Evolutionary conservation across 2,888 invertebrate species (phyloP), one percentile per base, ranked within the genome.

Genomic region (Lumbricus terrestris): DNA sequence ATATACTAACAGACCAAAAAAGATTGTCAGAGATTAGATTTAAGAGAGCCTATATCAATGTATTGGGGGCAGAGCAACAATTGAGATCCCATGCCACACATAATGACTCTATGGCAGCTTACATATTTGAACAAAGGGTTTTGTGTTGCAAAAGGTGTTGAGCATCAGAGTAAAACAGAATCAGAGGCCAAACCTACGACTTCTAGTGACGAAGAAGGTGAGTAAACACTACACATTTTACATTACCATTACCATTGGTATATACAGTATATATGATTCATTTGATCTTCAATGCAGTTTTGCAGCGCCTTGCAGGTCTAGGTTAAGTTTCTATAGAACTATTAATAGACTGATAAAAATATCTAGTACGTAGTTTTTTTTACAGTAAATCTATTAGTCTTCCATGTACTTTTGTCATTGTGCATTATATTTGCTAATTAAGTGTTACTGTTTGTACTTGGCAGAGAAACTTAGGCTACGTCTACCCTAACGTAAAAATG

Each of bases 221-320:
- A 1, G 69, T n/a, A 69, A 69, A 69, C n/a, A n/a, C 29, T 8
- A 69, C 69, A 3, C 29, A 54, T 4, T 54, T 23, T 29, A 13
- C 0, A 3, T 3, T n/a, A 0, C 29, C 8, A n/a, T n/a, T n/a
- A n/a, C 5, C 11, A 23, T 3, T 3, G 8, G 29, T n/a, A n/a
- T n/a, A n/a, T n/a, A n/a, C n/a, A n/a, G n/a, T n/a, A n/a, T n/a
- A n/a, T n/a, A n/a, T 29, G 29, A 69, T 3, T n/a, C 8, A n/a
- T 69, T 69, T 69, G 13, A 69, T 69, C 11, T 69, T 69, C 69
- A 69, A 69, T n/a, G n/a, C n/a, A 29, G 8, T 69, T 54, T 23
- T 11, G 29, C 54, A 54, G 23, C 54, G 23, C 23, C 54, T 69
- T n/a, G 29, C n/a, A n/a, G n/a, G n/a, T n/a, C n/a, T n/a, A n/a